Conservation (phyloP, 1,140 invertebrate species). For the Hylaeus anthracinus region DNA sequence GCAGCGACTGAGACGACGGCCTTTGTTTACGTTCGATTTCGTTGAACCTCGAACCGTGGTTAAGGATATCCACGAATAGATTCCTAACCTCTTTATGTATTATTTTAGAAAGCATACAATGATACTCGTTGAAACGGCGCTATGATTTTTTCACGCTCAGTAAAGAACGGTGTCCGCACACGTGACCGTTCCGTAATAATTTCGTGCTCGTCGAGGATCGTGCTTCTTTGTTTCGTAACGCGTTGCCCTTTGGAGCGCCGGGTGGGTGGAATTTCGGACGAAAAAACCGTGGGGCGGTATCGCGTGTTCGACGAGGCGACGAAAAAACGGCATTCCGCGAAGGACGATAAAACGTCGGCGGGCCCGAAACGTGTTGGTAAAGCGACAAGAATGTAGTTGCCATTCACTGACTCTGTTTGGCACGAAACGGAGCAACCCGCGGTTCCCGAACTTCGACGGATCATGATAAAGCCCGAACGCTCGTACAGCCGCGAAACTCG, state of each 20-base stretch:
- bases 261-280: conserved; percentile 11
- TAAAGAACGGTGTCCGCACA: no score
- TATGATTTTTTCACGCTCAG: no score
- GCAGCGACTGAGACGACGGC: no score
- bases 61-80: no score
- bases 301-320: conserved; percentile 11
- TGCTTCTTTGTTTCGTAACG: neutral
- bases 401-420: conserved; percentile 39
- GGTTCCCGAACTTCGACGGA: conserved; percentile 30
- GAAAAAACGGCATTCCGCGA: conserved; percentile 32
- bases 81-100: no score
- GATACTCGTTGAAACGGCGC: neutral
- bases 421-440: conserved; percentile 43
- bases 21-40: no score
- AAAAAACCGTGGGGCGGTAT: conserved; percentile 33
- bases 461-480: conserved; percentile 54
- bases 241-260: neutral
- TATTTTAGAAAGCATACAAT: no score
- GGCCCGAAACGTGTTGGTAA: conserved; percentile 41
- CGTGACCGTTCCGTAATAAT: neutral
- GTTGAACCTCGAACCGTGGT: no score
- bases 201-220: neutral
- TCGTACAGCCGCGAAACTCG: conserved; percentile 49
- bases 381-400: conserved; percentile 47
- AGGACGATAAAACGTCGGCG: conserved; percentile 43